These are phyloP conservation scores for Entomyzon cyanotis DNA, from an alignment of 2,113 vertebrate species.

Conservation along the genomic window DNA sequence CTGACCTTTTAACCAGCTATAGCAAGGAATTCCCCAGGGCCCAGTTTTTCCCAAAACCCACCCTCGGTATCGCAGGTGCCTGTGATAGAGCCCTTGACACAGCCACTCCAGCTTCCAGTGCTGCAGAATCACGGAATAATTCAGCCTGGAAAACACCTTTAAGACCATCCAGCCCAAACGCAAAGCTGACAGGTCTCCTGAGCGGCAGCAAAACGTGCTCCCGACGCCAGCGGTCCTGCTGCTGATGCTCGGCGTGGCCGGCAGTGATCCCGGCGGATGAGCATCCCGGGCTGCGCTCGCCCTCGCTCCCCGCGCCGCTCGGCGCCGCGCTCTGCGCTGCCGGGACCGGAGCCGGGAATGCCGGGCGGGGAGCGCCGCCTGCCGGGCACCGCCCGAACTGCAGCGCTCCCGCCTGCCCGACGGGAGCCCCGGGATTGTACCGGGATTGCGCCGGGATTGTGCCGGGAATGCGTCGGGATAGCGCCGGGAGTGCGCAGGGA, in stretches of 20 bases:
- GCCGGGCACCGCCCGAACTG: background rate
- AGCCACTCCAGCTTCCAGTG: background rate
- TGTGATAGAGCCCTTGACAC: background rate
- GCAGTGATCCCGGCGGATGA: fast-evolving
- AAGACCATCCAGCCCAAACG: background rate
- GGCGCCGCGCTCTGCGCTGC: background rate
- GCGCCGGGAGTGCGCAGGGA: background rate
- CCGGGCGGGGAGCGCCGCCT: background rate
- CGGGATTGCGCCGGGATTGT: background rate
- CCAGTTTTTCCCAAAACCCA: background rate
- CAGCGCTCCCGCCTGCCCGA: background rate
- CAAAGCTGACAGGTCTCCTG: background rate
- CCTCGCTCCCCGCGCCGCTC: too few species aligned
- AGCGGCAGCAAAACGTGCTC: background rate
- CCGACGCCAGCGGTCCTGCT: fast-evolving
- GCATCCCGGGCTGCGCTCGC: fast-evolving
- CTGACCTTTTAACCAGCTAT: background rate
- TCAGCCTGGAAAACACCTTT: background rate
- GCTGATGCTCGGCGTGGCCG: fast-evolving
- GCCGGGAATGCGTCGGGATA: background rate
- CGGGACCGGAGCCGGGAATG: background rate
- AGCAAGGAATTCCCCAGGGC: background rate
- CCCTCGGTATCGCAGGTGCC: background rate
- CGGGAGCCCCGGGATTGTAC: background rate
- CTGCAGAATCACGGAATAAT: background rate